Evolutionary conservation across 37 sponge, comb jelly and placozoan genomes (phyloP).

Genomic region (Chondrilla cf. caribensis): DNA sequence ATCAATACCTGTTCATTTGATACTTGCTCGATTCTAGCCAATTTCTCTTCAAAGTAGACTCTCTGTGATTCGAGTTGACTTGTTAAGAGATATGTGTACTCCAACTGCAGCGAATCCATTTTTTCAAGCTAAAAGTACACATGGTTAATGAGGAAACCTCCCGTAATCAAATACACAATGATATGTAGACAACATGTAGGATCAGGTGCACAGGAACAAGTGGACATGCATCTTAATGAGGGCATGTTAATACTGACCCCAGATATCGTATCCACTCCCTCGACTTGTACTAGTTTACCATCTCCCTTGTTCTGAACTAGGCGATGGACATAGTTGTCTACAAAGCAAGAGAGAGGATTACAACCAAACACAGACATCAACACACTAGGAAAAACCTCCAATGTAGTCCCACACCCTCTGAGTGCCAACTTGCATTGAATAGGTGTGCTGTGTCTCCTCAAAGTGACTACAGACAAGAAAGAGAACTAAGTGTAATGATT

Average conservation of each 20-base stretch:
- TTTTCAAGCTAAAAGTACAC: conserved; percentile 64
- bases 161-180: neutral
- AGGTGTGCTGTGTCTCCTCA: conserved; percentile 88
- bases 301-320: conserved; percentile 94
- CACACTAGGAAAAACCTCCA: conserved; percentile 58
- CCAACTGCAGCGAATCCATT: conserved; percentile 81
- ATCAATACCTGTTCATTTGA: conserved; percentile 65
- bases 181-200: neutral
- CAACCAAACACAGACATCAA: neutral
- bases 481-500: too few relatives aligned
- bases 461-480: neutral
- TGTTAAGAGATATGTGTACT: conserved; percentile 92
- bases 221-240: too few relatives aligned
- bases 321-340: conserved; percentile 97
- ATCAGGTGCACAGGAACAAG: neutral
- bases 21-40: conserved; percentile 70
- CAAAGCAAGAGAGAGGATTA: neutral
- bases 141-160: neutral
- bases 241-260: neutral
- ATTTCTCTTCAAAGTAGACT: conserved; percentile 91
- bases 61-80: conserved; percentile 96
- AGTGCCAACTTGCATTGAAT: conserved; percentile 84
- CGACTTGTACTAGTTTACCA: conserved; percentile 95
- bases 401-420: conserved; percentile 96
- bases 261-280: conserved; percentile 22